Base-by-base conservation (phyloP, 2,113 vertebrate genomes). In the Tyrannus savana region DNA sequence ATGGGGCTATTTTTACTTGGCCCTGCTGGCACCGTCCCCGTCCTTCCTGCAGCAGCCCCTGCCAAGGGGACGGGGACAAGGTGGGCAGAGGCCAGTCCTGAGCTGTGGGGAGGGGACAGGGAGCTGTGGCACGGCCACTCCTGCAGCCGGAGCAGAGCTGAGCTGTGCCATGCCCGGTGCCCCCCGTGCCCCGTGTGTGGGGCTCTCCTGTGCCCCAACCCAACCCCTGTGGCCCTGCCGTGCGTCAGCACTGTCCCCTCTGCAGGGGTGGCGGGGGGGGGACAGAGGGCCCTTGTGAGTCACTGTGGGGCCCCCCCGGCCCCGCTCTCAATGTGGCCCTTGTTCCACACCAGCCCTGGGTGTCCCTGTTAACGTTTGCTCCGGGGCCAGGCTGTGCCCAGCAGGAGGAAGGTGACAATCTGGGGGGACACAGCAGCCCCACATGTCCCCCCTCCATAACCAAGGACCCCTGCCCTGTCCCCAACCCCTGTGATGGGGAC, bases 311-410 rank as follows among this genome's bases (percentile, higher is more conserved):
- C 79, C 59, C 74, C 91, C 47, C 47, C 22, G 2, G 44, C 35
- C 50, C 89, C 16, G 74, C 62, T 27, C 72, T 97, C 95, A 97
- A 96, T 96, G 97, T 82, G 72, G 42, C 92, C 89, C 93, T 97
- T 97, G 97, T 97, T 96, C 71, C 23, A 14, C 86, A 25, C 77
- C 19, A 2, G 39, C 39, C 82, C 87, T 5, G 27, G 63, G 84
- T 84, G 87, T 76, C 91, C 74, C 91, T 75, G 21, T 2, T 21
- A 42, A 19, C 25, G 46, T 30, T 18, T 7, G 82, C 73, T 72
- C 37, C 19, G 8, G 53, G 75, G 69, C 79, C 80, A 15, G 79
- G 69, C 78, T 53, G 84, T 62, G 39, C 91, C 59, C 42, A 3
- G 78, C 37, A 11, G 23, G 28, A 67, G 24, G 79, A 55, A 42